Base-by-base conservation (phyloP, 2,888 invertebrate genomes). In the Hypsopygia costalis region DNA sequence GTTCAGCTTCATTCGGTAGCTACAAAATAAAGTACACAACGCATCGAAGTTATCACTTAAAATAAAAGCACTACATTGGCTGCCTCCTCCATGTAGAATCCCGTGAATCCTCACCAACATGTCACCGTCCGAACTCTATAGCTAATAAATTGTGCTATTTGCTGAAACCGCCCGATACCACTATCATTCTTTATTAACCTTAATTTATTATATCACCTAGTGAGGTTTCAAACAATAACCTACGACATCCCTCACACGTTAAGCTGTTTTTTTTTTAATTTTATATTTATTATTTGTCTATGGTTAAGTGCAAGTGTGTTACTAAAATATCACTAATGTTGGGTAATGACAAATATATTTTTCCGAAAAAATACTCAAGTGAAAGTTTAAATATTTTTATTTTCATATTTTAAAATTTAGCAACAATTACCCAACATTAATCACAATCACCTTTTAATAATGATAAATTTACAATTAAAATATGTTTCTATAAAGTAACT, bases 211-310 rank as follows among this genome's bases (percentile, higher is more conserved):
- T 85, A 82, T 83, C 79, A 79, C 77, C 87, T 86, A 87, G 75
- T 86, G 85, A 87, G 86, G 87, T 85, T 83, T 79, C 79, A 81
- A 83, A 83, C 76, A 66, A 80, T 82, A 81, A 64, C 68, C 82
- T 83, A 85, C 70, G 50, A 55, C 41, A 44, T 45, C 46, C 77
- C 82, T 69, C 85, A 76, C 85, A 76, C 81, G 81, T 66, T 58
- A 55, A 49, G 53, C 45, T 43, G 42, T 36, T 16, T 3, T 3
- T 4, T 16, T 3, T 16, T 16, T 16, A 25, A 8, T 5, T 21
- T 21, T 21, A 25, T 25, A 25, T 25, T 25, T 4, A 25, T 6
- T 25, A 25, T 8, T 25, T 25, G 25, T 25, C 25, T 25, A 25
- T 21, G n/a, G 3, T 25, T 3, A 25, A 3, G 8, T 25, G 25